Base-by-base conservation (phyloP, 2,888 invertebrate species). In the Diabrotica balteata region DNA sequence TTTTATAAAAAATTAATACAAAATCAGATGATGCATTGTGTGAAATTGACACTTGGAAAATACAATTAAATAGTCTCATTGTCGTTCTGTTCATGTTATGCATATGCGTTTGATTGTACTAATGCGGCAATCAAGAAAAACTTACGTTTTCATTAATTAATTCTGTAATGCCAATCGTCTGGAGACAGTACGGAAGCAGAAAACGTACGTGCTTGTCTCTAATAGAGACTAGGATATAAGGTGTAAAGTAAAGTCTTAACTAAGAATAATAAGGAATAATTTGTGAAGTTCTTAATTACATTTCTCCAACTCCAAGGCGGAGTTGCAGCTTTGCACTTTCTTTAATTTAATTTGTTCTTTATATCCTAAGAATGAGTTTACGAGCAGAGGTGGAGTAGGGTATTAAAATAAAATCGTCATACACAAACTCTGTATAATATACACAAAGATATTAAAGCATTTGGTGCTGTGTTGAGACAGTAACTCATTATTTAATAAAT, bases 201-300 rank as follows among this genome's bases (percentile, higher is more conserved):
- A 57, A 57, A 57, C 17, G 43, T 45, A 57, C 55, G n/a, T 44
- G 45, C 45, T 11, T 8, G n/a, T 57, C 45, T 45, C 44, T 45
- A 57, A 45, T 57, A 45, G 55, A 57, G 17, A 11, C 17, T 44
- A 44, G 43, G 11, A 44, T 32, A 57, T 22, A 10, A 32, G 42
- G 54, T 54, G 54, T 57, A 8, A 59, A 55, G 54, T 57, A 8
- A 59, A 55, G 64, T 54, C 58, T 53, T 54, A 53, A 47, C 62
- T 62, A 45, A 32, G 68, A 69, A 69, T 69, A 66, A 69, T 69
- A 65, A 62, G 68, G 65, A 68, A 68, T 65, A 62, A 68, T 69
- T 69, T 62, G 45, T 55, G 52, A 69, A 69, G 62, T 69, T 69
- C 63, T 63, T 66, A 59, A 69, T 69, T 69, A 69, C 66, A 62